Evolutionary conservation across 2,113 vertebrate species (phyloP).

Genomic region (Noctilio leporinus): DNA sequence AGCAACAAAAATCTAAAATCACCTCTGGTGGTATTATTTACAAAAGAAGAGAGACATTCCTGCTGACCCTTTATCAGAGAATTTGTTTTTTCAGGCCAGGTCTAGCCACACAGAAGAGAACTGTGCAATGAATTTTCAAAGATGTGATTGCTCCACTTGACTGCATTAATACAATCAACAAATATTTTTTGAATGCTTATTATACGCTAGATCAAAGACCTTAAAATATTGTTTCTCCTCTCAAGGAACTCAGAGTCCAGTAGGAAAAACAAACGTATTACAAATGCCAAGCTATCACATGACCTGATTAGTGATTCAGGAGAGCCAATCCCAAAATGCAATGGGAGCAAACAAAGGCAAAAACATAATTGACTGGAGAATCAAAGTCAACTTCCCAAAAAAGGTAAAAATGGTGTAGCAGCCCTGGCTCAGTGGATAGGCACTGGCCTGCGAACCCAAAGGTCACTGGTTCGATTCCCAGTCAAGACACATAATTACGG

Average conservation of each 20-base stretch:
- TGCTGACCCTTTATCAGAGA: constrained; percentile 70
- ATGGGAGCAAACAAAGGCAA: neutral
- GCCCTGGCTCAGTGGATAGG: no score
- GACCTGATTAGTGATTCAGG: neutral
- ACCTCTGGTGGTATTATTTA: constrained; percentile 71
- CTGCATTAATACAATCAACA: constrained; percentile 31
- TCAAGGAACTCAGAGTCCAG: constrained; percentile 18
- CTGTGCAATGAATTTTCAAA: constrained; percentile 20
- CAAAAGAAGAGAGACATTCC: constrained; percentile 61
- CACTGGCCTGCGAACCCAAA: no score
- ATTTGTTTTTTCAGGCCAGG: constrained; percentile 41
- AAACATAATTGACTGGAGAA: neutral
- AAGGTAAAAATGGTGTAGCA: neutral
- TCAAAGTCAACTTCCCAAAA: neutral
- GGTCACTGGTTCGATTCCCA: no score
- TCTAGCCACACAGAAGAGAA: constrained; percentile 49
- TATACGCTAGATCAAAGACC: neutral
- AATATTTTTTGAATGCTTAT: constrained; percentile 36
- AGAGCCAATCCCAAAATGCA: neutral
- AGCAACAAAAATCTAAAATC: constrained; percentile 75
- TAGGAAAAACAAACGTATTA: neutral
- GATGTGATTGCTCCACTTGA: constrained; percentile 35
- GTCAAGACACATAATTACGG: no score
- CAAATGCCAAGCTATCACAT: neutral
- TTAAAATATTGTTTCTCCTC: constrained; percentile 36